phyloP scores from a whole-genome alignment of 1,140 invertebrate species.

The Drosophila varians region DNA sequence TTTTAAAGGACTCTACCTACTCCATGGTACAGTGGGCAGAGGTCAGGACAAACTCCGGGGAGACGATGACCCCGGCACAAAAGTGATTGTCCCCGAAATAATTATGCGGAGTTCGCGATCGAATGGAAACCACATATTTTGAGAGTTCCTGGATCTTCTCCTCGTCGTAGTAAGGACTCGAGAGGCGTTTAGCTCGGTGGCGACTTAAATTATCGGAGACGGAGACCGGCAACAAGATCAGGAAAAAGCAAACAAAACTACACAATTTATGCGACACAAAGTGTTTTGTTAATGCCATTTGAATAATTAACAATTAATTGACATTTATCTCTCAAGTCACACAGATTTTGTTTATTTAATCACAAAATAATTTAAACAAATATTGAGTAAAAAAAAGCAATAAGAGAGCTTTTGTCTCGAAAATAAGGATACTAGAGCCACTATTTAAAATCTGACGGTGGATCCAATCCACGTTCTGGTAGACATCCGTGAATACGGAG shows the following conservation, averaged over 20 bases:
- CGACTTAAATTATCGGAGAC: background rate
- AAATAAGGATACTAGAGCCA: too few species aligned
- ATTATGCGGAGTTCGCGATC: conserved; percentile 16
- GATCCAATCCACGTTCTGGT: background rate
- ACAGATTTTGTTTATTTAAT: background rate
- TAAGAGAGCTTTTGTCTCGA: background rate
- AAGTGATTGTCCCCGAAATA: conserved; percentile 61
- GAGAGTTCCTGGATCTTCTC: background rate
- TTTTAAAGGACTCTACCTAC: conserved; percentile 31
- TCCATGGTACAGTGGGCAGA: conserved; percentile 57
- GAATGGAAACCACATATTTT: conserved; percentile 44
- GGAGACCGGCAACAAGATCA: background rate
- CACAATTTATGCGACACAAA: background rate
- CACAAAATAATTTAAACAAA: background rate
- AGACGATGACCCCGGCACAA: conserved; percentile 42
- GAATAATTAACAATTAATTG: background rate
- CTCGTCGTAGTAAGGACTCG: background rate
- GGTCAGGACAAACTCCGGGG: conserved; percentile 25
- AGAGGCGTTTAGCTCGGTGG: conserved; percentile 12
- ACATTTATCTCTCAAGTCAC: background rate
- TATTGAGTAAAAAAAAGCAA: background rate
- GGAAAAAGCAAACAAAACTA: background rate
- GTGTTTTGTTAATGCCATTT: background rate
- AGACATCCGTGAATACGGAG: background rate
- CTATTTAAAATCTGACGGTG: background rate